Percentiles rank a stretch among this genome's conserved stretches.
These are phyloP conservation scores for Ypsolopha scabrella DNA, from an alignment of 2,888 invertebrate species.

Conservation along the genomic window DNA sequence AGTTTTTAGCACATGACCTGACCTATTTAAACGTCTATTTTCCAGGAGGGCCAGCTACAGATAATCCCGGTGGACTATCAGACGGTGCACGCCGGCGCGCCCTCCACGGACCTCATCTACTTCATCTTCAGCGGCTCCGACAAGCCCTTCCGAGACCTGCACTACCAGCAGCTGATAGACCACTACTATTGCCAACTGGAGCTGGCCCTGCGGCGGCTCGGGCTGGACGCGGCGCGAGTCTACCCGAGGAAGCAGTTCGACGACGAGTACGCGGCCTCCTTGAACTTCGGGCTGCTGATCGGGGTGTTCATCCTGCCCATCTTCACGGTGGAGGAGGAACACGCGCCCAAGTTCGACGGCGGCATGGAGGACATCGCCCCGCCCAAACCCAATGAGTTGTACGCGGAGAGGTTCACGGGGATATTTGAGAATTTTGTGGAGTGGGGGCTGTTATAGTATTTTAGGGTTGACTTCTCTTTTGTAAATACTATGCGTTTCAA, in stretches of 20 bases:
- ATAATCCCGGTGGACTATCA: constrained; percentile 41
- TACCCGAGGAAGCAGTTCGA: constrained; percentile 34
- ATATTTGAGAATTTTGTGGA: constrained; percentile 30
- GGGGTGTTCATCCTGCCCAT: constrained; percentile 27
- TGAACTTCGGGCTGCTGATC: constrained; percentile 25
- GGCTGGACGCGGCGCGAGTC: constrained; percentile 22
- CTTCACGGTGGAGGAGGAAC: constrained; percentile 23
- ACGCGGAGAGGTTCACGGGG: constrained; percentile 28
- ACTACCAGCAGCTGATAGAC: constrained; percentile 21
- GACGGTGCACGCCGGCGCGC: constrained; percentile 31
- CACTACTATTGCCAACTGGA: constrained; percentile 25
- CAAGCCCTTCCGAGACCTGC: constrained; percentile 27
- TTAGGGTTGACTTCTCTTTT: no score
- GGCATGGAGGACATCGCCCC: constrained; percentile 13
- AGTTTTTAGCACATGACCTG: no score
- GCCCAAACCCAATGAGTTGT: constrained; percentile 24
- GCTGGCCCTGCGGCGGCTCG: constrained; percentile 21
- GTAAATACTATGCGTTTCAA: no score
- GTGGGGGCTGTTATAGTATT: constrained; percentile 23
- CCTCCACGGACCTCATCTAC: constrained; percentile 36
- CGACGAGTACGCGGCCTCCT: constrained; percentile 27
- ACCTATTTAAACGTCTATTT: constrained; percentile 3
- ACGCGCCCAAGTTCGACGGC: constrained; percentile 22
- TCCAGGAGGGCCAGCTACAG: constrained; percentile 26
- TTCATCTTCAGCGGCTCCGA: constrained; percentile 41